A percentile compares a stretch with the other conserved stretches of the same genome.
Conservation (phyloP, 1,140 invertebrate species). For the Drosophila suzukii region DNA sequence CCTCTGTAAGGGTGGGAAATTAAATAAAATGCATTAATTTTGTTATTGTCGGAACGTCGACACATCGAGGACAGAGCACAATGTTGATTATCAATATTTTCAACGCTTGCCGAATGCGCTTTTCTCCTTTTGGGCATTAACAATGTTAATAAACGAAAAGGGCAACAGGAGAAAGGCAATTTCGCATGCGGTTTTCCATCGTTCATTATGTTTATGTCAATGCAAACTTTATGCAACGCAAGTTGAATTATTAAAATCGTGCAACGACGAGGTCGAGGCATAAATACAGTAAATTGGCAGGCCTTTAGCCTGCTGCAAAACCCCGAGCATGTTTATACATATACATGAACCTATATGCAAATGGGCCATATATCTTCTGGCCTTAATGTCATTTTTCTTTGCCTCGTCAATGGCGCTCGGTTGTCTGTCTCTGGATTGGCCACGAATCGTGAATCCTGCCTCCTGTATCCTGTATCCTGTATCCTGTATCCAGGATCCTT, state of each 20-base stretch:
- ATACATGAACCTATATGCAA: slow-evolving; percentile 56
- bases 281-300: slow-evolving; percentile 72
- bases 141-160: slow-evolving; percentile 46
- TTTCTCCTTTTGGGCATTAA: slow-evolving; percentile 46
- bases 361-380: slow-evolving; percentile 72
- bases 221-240: slow-evolving; percentile 60
- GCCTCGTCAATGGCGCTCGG: slow-evolving; percentile 44
- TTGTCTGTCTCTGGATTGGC: slow-evolving; percentile 26
- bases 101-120: slow-evolving; percentile 18
- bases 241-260: slow-evolving; percentile 72
- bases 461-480: not conserved
- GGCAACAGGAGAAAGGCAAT: slow-evolving; percentile 35
- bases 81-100: slow-evolving; percentile 70
- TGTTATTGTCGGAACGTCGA: slow-evolving; percentile 56
- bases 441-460: not conserved
- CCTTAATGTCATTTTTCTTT: slow-evolving; percentile 80
- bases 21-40: slow-evolving; percentile 71
- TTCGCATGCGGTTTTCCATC: slow-evolving; percentile 49
- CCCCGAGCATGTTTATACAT: slow-evolving; percentile 18
- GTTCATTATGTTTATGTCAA: slow-evolving; percentile 52
- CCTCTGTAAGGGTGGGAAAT: slow-evolving; percentile 19
- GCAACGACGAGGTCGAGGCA: slow-evolving; percentile 36
- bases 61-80: slow-evolving; percentile 20
- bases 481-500: not conserved
- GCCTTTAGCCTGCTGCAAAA: slow-evolving; percentile 40